Evolutionary conservation across 2,113 vertebrate genomes (phyloP), one percentile per base, ranked within the genome.

Genomic region (Gobio gobio): DNA sequence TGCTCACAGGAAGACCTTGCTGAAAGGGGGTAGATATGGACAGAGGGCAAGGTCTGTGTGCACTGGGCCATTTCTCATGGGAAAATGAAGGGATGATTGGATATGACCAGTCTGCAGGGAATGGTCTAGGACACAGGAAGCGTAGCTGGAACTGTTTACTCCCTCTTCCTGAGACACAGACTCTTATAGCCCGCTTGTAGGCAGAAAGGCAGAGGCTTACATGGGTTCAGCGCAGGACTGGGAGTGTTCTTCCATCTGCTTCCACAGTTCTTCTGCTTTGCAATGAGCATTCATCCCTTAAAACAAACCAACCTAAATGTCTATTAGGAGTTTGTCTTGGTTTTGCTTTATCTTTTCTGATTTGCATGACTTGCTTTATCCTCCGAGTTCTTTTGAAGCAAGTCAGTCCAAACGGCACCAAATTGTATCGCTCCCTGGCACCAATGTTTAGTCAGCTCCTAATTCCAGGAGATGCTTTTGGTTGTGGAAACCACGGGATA

Each of bases 221-320:
- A 79, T 40, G 26, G 51, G 75, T 82, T 40, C 56, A 61, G 78
- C 24, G 29, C 81, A 85, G 70, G 3, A 24, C 74, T 80, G 86
- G 87, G 86, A 85, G 82, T 70, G 83, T 75, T 84, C 43, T 58
- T 51, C 59, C 83, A 88, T 84, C 86, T 88, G 85, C 83, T 89
- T 90, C 89, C 80, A 2, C 51, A 14, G 75, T 14, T n/a, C 10
- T 79, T 61, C 58, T 47, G 58, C 13, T 79, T 36, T 45, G 33
- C 16, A 12, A 45, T 45, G 36, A 6, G 2, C 13, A 45, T 45
- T 78, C 77, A 77, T 33, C 18, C 2, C 49, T 29, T 16, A 54
- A 26, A 54, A 54, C 45, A 16, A 33, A 18, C 47, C 7, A 20
- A 76, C 29, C 24, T 26, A 33, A 16, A 76, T 56, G 8, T 36